Evolutionary conservation across 2,113 vertebrate species (phyloP), one percentile per base, ranked within the genome.

Genomic region (Dromas ardeola): DNA sequence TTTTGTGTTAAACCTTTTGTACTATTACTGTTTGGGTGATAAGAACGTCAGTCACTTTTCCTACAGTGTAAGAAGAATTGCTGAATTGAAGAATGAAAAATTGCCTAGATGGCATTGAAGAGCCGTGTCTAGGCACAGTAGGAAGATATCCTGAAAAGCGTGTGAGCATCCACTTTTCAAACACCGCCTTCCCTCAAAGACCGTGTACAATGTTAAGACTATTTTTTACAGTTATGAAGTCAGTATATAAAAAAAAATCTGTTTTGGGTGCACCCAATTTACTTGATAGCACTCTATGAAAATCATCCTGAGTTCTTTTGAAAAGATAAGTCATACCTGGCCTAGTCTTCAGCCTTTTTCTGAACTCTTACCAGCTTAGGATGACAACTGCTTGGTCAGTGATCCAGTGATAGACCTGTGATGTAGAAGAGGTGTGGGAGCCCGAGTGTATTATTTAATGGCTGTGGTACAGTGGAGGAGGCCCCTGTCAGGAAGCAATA

Each of bases 401-500:
- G 90, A 94, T 94, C 45, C 95, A 84, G 78, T 56, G 81, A 86
- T 43, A 71, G 94, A 58, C 29, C 42, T 0, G 1, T 65, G 58
- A 77, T 95, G 42, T 88, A 47, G 71, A 83, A 86, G 86, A 90
- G 67, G 21, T 94, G 83, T 91, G 84, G 88, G 93, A 96, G 86
- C 76, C 56, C 0, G 0, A n/a, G 55, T 87, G 17, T 85, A 53
- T 88, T 95, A 50, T 94, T 89, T 91, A 83, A 58, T 86, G 90
- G 15, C 62, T 84, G 59, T 56, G 43, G 42, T 81, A 88, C 65
- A 90, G 61, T 94, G 88, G 89, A 95, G 94, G 85, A 93, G 90
- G 83, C 58, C 93, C 72, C 71, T 91, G 84, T 80, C 91, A 95
- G 96, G 93, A 97, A 97, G 93, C 88, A 90, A 93, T 97, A 93